Conservation (phyloP, 2,888 invertebrate species). For the Ptychoptera contaminata region DNA sequence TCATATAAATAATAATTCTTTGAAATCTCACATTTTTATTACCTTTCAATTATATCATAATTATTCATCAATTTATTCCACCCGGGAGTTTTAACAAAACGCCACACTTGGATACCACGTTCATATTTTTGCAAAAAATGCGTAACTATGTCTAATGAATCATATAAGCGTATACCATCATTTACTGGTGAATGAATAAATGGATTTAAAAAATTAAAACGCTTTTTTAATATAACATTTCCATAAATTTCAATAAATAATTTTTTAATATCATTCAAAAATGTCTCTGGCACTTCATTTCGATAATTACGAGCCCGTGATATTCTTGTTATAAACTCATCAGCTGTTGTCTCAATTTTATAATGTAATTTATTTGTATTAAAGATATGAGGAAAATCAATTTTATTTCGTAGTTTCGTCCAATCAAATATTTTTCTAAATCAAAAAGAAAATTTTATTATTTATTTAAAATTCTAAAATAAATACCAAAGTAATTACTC, state of each 20-base stretch:
- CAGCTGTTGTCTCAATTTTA: slow-evolving; percentile 27
- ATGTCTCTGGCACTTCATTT: slow-evolving; percentile 41
- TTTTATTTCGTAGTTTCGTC: no score
- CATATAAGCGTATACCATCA: slow-evolving; percentile 41
- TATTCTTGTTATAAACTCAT: slow-evolving; percentile 33
- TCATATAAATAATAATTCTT: no score
- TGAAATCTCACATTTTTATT: slow-evolving; percentile 35
- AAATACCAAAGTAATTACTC: slow-evolving; percentile 20
- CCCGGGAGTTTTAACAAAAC: slow-evolving; percentile 42
- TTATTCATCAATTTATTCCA: slow-evolving; percentile 40
- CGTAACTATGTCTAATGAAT: slow-evolving; percentile 39
- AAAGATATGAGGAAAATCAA: no score
- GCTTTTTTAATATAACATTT: slow-evolving; percentile 37
- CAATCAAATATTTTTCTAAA: background rate
- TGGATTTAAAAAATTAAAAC: slow-evolving; percentile 44
- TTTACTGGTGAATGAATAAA: slow-evolving; percentile 30
- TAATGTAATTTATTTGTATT: slow-evolving; percentile 9
- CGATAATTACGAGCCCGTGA: slow-evolving; percentile 41
- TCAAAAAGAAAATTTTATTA: slow-evolving; percentile 2
- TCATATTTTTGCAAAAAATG: slow-evolving; percentile 44
- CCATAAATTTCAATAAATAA: slow-evolving; percentile 46
- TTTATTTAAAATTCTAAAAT: no score
- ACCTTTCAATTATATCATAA: slow-evolving; percentile 43
- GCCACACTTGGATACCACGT: slow-evolving; percentile 48
- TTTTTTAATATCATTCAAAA: slow-evolving; percentile 43